Base-by-base conservation (phyloP, 2,113 vertebrate species). In the Pteropus alecto region DNA sequence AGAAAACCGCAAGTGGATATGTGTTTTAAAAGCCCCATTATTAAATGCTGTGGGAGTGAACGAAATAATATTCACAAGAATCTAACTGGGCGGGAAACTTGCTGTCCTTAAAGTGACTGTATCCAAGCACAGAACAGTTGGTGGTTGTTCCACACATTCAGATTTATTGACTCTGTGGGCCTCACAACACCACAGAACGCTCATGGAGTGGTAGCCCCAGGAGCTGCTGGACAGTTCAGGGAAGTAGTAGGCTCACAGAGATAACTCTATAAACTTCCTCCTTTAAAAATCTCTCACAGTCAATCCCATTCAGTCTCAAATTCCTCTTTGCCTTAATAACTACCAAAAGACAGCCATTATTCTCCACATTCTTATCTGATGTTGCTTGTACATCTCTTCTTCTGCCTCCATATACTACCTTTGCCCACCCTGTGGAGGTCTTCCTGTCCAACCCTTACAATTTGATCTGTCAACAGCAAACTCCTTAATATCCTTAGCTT, bases 11-110 rank as follows among this genome's bases (percentile, higher is more conserved):
- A 28, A 73, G 82, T 67, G 54, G 60, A 0, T 11, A 35, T 43
- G 28, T 21, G 28, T 46, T 19, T 67, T 22, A 91, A 58, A 68
- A 90, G 24, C 46, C n/a, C n/a, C 28, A 54, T 82, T 92, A 79
- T 82, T 76, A 82, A 96, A 30, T 67, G 41, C n/a, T 14, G 13
- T 77, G 76, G 51, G 67, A 94, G 87, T 46, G 13, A 94, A 92
- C 51, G 35, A 87, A 63, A 85, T 38, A 85, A 63, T 68, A 76
- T 87, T 87, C 67, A 26, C 51, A 54, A 76, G 76, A 61, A 68
- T 63, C 48, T n/a, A 70, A 4, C 14, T 15, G 30, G 6, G 71
- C 14, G 2, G 54, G 61, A 70, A 26, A 22, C 26, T 6, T 21
- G 41, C 24, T 65, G 21, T 84, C 70, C 68, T 67, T n/a, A 38